These are phyloP conservation scores for Dolichomitus sp. DNA, from an alignment of 2,888 invertebrate genomes.

Conservation along the genomic window DNA sequence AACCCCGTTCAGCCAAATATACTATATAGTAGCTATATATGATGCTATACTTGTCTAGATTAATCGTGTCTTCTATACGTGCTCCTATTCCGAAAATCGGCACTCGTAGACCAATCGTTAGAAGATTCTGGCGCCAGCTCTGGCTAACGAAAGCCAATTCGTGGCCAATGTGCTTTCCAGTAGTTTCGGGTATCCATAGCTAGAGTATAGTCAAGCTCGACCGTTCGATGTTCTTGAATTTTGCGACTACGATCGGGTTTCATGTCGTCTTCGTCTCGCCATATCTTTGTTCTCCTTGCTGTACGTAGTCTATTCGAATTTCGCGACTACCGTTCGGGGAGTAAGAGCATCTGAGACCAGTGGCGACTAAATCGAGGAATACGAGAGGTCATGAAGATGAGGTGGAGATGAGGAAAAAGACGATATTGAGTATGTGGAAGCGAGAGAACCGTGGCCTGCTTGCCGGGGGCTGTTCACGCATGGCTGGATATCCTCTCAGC, in stretches of 20 bases:
- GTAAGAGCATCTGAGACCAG: slow-evolving; percentile 12
- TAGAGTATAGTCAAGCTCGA: slow-evolving; percentile 13
- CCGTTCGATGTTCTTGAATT: slow-evolving; percentile 41
- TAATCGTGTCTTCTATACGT: slow-evolving; percentile 13
- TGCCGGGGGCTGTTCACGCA: slow-evolving; percentile 16
- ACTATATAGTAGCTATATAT: neutral
- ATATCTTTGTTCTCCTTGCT: neutral
- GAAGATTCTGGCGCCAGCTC: slow-evolving; percentile 33
- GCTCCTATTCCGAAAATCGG: slow-evolving; percentile 56
- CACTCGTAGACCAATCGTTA: slow-evolving; percentile 58
- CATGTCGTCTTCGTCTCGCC: slow-evolving; percentile 23
- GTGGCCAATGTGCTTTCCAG: slow-evolving; percentile 55
- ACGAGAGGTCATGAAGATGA: slow-evolving; percentile 25
- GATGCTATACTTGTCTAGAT: neutral
- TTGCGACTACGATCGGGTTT: slow-evolving; percentile 33
- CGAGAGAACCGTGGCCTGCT: neutral
- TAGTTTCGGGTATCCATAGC: slow-evolving; percentile 48
- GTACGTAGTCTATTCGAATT: slow-evolving; percentile 22
- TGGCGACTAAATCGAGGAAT: slow-evolving; percentile 3
- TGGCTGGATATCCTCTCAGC: neutral
- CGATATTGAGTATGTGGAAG: slow-evolving; percentile 1
- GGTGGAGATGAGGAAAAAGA: slow-evolving; percentile 16
- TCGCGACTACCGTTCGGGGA: slow-evolving; percentile 7
- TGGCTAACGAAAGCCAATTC: slow-evolving; percentile 63
- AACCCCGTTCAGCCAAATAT: slow-evolving; percentile 14